Percentiles rank a stretch among this genome's conserved stretches.
Conservation (phyloP, 2,113 vertebrate genomes). For the Dasyurus viverrinus region DNA sequence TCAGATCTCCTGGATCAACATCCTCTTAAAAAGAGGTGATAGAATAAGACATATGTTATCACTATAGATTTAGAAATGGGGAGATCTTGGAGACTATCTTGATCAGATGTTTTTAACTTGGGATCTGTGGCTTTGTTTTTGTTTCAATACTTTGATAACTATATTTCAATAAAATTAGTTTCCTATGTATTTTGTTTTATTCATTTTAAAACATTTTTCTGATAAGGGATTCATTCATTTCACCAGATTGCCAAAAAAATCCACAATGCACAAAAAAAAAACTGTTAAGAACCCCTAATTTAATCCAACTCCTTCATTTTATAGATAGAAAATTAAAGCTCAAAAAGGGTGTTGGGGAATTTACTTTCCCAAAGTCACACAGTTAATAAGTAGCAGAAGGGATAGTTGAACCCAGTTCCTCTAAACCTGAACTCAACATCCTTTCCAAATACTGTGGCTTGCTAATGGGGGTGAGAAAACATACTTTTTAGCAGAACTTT, state of each 20-base stretch:
- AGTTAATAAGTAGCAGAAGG: background rate
- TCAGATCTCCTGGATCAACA: background rate
- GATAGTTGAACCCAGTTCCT: background rate
- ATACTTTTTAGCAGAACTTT: background rate
- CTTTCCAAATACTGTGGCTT: background rate
- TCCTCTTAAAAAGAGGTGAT: background rate
- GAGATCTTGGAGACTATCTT: background rate
- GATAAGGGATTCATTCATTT: background rate
- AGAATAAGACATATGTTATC: background rate
- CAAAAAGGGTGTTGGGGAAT: background rate
- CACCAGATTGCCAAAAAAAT: background rate
- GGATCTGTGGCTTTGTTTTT: background rate
- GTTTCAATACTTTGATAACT: background rate
- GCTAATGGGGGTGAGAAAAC: background rate
- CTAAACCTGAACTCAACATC: background rate
- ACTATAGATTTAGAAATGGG: background rate
- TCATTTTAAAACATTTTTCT: background rate
- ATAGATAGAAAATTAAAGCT: background rate
- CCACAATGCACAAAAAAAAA: background rate
- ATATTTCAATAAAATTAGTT: background rate
- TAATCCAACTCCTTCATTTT: background rate
- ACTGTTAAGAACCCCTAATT: background rate
- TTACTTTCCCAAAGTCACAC: background rate
- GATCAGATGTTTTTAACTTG: background rate
- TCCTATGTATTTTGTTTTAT: background rate